These are phyloP conservation scores for Macropus fuliginosus DNA, from an alignment of 2,797 vertebrate species.

Conservation along the genomic window DNA sequence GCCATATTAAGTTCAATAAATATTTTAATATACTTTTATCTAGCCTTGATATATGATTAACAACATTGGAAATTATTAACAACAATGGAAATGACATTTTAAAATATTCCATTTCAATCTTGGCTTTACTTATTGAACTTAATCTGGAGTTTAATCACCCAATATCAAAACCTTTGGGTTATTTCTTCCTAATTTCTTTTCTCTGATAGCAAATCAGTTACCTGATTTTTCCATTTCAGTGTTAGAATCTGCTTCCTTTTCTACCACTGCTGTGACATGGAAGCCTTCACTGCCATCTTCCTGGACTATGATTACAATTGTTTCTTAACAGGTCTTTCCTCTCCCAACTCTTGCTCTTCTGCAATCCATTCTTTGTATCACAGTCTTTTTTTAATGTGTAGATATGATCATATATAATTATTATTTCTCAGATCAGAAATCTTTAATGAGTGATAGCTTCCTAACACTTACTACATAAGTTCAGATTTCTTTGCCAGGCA, in stretches of 20 bases:
- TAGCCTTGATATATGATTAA: not conserved
- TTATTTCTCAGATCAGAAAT: not conserved
- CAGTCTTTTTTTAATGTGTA: not conserved
- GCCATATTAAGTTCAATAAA: not conserved
- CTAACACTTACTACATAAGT: not conserved
- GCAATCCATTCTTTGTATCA: not conserved
- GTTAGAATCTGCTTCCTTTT: not conserved
- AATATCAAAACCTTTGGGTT: not conserved
- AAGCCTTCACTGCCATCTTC: not conserved
- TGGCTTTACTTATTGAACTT: not conserved
- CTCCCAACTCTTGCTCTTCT: not conserved
- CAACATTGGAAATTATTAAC: not conserved
- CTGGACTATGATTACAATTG: not conserved
- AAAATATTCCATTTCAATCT: not conserved
- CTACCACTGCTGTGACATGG: not conserved
- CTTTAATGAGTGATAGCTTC: not conserved
- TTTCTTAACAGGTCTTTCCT: not conserved
- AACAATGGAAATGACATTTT: not conserved
- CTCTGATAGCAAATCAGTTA: not conserved
- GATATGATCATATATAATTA: no score
- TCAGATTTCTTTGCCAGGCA: no score
- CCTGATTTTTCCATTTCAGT: not conserved
- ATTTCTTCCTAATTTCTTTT: not conserved
- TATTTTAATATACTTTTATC: not conserved
- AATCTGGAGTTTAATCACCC: not conserved